phyloP scores from a whole-genome alignment of 2,888 invertebrate genomes.

The Branchellion lobata region DNA sequence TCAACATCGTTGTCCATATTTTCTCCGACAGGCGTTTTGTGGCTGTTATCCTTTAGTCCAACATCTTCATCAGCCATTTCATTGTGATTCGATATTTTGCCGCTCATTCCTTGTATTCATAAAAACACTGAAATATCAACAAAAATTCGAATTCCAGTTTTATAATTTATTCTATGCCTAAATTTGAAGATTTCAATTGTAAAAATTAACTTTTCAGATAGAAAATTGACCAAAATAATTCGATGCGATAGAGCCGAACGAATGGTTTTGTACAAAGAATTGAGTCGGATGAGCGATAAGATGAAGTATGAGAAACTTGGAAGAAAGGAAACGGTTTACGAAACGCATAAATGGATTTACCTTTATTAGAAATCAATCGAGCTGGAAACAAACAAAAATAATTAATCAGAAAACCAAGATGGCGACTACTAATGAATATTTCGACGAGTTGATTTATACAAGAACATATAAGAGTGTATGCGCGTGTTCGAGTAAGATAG shows the following conservation, averaged over 20 bases:
- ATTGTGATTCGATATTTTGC: constrained; percentile 9
- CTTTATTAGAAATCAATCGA: constrained; percentile 41
- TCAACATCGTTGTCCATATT: background rate
- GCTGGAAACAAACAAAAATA: constrained; percentile 37
- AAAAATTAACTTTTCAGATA: background rate
- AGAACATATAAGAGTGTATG: constrained; percentile 36
- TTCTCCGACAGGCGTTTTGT: background rate
- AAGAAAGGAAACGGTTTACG: background rate
- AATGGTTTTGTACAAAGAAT: constrained; percentile 9
- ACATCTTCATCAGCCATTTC: background rate
- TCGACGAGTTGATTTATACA: constrained; percentile 45
- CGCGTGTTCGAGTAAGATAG: constrained; percentile 28
- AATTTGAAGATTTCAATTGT: background rate
- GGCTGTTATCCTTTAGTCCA: background rate
- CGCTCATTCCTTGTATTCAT: constrained; percentile 4
- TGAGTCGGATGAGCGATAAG: background rate
- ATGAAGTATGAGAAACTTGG: background rate
- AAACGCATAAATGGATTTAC: constrained; percentile 22
- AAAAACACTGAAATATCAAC: background rate
- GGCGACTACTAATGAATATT: constrained; percentile 44
- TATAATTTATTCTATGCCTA: background rate
- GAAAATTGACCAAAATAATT: background rate
- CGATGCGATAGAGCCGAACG: background rate
- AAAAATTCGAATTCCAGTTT: background rate
- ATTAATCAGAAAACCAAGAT: constrained; percentile 41